Base-by-base conservation (phyloP, 2,888 invertebrate genomes). In the Acrocera orbiculus region DNA sequence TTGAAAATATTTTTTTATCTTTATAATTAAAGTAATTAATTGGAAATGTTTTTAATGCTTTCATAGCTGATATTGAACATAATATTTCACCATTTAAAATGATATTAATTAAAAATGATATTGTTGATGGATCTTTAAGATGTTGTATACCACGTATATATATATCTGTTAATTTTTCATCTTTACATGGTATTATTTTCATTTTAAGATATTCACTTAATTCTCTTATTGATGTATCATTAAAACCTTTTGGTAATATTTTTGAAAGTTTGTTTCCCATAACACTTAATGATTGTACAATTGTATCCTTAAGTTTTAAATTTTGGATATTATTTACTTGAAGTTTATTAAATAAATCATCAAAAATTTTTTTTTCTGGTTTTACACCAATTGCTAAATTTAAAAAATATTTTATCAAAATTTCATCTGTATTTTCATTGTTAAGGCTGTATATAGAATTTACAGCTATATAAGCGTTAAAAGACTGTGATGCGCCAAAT, bases 321-420 rank as follows among this genome's bases (percentile, higher is more conserved):
- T 69, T 71, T 27, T 65, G 50, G 16, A 62, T 58, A 40, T 63
- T 60, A 27, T 60, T 58, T 40, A 51, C 59, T 13, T 34, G 28
- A 4, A 25, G 14, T 16, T 54, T 62, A 47, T 64, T 16, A 13
- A 47, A 49, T 1, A 60, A 44, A 35, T 56, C 49, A 36, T 54
- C 52, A 9, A 73, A 48, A n/a, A 70, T 55, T 25, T 53, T 51
- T 22, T 63, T 61, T 25, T 67, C 63, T 2, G 79, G 75, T 46
- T 76, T 67, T 1, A 76, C 68, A 2, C 73, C 69, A 29, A 77
- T 62, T 0, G 82, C 76, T 8, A 78, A 52, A 0, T 76, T 70
- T 67, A 82, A 74, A 2, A 85, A 61, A 53, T 82, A 83, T 37
- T 80, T 62, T 49, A n/a, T n/a, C n/a, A 85, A 85, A 2, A 69